Conservation (phyloP, 2,888 invertebrate genomes). For the Ypsolopha sequella region DNA sequence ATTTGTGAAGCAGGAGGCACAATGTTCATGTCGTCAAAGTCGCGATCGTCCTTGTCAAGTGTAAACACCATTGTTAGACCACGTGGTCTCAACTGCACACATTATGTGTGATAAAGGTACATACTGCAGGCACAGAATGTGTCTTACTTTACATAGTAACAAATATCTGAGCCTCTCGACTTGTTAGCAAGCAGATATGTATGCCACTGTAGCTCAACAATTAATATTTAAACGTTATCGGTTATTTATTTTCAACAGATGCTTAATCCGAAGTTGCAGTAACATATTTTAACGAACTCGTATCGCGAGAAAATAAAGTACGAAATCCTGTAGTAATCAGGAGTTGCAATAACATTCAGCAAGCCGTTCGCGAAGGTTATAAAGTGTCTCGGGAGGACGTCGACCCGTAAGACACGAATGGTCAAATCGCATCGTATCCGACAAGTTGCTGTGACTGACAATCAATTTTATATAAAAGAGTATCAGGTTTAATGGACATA, state of each 20-base stretch:
- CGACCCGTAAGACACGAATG: constrained; percentile 33
- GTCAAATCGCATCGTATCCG: constrained; percentile 53
- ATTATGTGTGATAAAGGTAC: constrained; percentile 54
- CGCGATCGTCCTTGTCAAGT: constrained; percentile 39
- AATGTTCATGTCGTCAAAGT: neutral
- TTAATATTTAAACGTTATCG: too few relatives aligned
- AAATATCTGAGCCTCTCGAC: too few relatives aligned
- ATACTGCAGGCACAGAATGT: constrained; percentile 24
- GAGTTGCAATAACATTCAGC: constrained; percentile 54
- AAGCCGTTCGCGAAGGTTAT: constrained; percentile 59
- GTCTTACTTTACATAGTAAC: too few relatives aligned
- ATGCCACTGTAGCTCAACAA: too few relatives aligned
- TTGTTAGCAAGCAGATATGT: too few relatives aligned
- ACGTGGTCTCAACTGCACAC: constrained; percentile 37
- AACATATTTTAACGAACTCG: neutral
- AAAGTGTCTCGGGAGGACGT: constrained; percentile 54
- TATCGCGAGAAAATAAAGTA: constrained; percentile 17
- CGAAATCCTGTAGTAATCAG: constrained; percentile 46
- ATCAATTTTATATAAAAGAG: constrained; percentile 52
- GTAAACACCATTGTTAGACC: constrained; percentile 64
- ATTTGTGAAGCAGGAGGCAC: neutral
- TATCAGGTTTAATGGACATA: constrained; percentile 43
- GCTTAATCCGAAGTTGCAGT: too few relatives aligned
- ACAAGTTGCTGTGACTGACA: constrained; percentile 47
- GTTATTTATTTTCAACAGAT: too few relatives aligned